These are phyloP conservation scores for Drosophila nebulosa DNA, from an alignment of 1,140 invertebrate genomes.

Conservation along the genomic window DNA sequence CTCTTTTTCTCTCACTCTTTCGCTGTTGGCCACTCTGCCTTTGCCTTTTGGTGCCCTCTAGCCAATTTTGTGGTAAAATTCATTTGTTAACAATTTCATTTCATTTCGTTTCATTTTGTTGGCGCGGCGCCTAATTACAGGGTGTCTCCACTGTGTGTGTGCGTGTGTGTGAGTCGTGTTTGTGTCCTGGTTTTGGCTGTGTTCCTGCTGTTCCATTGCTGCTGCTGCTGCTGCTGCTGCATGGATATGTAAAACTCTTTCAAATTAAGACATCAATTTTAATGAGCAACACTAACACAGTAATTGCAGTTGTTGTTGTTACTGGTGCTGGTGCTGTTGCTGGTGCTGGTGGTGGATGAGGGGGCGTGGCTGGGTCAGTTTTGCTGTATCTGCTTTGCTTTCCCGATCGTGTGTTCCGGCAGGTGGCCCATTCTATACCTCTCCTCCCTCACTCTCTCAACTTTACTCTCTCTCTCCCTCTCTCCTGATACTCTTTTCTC, in stretches of 20 bases:
- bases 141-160: constrained; percentile 37
- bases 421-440: constrained; percentile 40
- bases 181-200: constrained; percentile 24
- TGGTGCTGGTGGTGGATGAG: not conserved
- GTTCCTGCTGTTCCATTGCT: constrained; percentile 25
- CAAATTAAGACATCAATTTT: constrained; percentile 77
- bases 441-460: not conserved
- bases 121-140: constrained; percentile 75
- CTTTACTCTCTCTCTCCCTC: not conserved
- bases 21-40: not conserved
- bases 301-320: constrained; percentile 52
- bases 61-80: constrained; percentile 75
- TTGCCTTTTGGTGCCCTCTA: constrained; percentile 36
- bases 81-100: constrained; percentile 78
- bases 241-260: constrained; percentile 61
- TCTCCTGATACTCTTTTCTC: not conserved
- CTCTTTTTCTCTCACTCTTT: not conserved
- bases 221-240: constrained; percentile 12
- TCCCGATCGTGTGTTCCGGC: constrained; percentile 63
- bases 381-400: constrained; percentile 52
- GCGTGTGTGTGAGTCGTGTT: not conserved
- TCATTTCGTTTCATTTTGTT: constrained; percentile 43
- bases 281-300: constrained; percentile 76
- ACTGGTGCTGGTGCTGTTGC: not conserved
- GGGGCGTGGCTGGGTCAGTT: constrained; percentile 61